Base-by-base conservation (phyloP, 2,113 vertebrate species). In the Apeltes quadracus region DNA sequence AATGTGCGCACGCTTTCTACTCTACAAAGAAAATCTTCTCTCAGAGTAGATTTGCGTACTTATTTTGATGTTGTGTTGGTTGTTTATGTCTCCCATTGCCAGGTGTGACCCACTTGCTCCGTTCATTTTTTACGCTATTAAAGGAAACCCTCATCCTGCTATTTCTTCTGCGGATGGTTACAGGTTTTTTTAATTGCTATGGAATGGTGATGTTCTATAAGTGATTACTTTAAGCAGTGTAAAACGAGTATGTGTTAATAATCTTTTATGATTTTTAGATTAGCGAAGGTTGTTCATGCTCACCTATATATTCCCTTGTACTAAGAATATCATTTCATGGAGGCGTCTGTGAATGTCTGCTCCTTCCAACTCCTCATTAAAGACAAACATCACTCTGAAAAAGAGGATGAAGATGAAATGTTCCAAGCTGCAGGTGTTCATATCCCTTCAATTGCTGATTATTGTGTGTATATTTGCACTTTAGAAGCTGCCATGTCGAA, bases 31-130 rank as follows among this genome's bases (percentile, higher is more conserved):
- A 63, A 62, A 75, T 82, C 73, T 77, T 85, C 76, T 88, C 74
- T 88, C 80, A 67, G 65, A 79, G 73, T 61, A 63, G 57, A 89
- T 91, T 88, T 90, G 80, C 88, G 86, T 84, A 76, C 54, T 70
- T 64, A 72, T 86, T 85, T 87, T 82, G 76, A 82, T 83, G 68
- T 71, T 83, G 74, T 83, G 74, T 68, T 69, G 82, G 66, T 84
- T 87, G 83, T 89, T 85, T 89, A 79, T 84, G 79, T 84, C 69
- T 89, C 64, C 32, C 56, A 75, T 84, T 71, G 44, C 34, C 8
- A 75, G 75, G 81, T 77, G 73, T 90, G 89, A 87, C 89, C 88
- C 87, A 87, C 78, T 90, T 92, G 80, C 85, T 90, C 72, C 75
- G 69, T 87, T 86, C 83, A 69, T 85, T 83, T 81, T 83, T 76